Conservation (phyloP, 1,140 invertebrate species). For the Diprion similis region DNA sequence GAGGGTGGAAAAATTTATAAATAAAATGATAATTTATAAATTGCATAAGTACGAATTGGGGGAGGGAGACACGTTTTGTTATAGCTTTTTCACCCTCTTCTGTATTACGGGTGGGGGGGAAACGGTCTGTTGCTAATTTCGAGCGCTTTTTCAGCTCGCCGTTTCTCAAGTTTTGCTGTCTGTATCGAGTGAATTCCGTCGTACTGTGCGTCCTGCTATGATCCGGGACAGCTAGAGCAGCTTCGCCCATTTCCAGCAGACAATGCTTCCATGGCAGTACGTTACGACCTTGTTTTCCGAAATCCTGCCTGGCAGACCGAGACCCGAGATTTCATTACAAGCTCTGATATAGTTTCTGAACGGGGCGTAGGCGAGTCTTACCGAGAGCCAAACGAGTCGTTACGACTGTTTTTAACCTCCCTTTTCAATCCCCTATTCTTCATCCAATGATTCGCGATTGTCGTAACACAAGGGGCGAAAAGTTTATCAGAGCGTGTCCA, state of each 20-base stretch:
- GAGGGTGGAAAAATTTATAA: too few species aligned
- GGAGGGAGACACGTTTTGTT: too few species aligned
- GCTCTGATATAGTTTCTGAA: neutral
- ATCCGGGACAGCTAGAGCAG: neutral
- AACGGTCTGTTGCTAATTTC: too few species aligned
- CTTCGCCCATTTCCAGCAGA: too few species aligned
- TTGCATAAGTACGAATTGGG: too few species aligned
- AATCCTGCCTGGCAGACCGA: neutral
- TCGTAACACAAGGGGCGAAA: neutral
- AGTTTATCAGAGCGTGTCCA: too few species aligned
- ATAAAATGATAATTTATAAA: too few species aligned
- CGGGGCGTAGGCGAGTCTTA: neutral
- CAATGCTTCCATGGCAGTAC: neutral
- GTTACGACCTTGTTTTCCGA: neutral
- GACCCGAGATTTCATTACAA: neutral
- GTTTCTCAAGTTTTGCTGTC: too few species aligned
- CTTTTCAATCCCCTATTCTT: neutral
- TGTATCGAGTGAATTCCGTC: too few species aligned
- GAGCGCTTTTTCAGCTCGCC: too few species aligned
- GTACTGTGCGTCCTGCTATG: neutral
- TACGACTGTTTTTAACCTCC: neutral
- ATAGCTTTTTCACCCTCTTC: too few species aligned
- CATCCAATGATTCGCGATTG: slow-evolving; percentile 1
- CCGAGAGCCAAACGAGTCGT: neutral
- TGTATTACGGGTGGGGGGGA: too few species aligned